Base-by-base conservation (phyloP, 2,797 vertebrate genomes). In the Chelon labrosus region DNA sequence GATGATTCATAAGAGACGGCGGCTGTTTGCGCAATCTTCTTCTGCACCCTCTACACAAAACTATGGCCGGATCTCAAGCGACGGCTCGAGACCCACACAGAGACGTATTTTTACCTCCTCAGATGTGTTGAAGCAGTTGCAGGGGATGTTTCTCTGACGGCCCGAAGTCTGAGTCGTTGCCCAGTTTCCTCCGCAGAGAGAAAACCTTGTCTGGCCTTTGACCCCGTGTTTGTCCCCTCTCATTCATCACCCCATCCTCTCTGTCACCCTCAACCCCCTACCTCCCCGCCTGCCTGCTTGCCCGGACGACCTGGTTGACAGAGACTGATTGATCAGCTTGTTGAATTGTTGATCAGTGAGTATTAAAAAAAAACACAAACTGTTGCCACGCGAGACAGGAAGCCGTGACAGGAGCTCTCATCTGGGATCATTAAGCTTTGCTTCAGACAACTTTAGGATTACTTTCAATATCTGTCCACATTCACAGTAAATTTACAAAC, bases 221-320 rank as follows among this genome's bases (percentile, higher is more conserved):
- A 92, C 91, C 91, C 87, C 41, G 84, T 91, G 88, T 93, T 94
- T 96, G 95, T 93, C 93, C 89, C 85, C 90, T 86, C 91, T 93
- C 92, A 91, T 95, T 93, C 94, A 87, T 95, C 95, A 93, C 80
- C 83, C 91, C 88, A 85, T 85, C 89, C 68, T 83, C 85, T 84
- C 71, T 73, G 42, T 58, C 79, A 69, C 77, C 67, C 82, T 57
- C 75, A 20, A 69, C 42, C 19, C 70, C 85, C 44, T 16, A 17
- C 44, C 7, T 10, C 16, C 44, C 7, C 37, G 10, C 37, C 7
- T 4, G 10, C 37, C 7, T 10, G 10, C 42, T 7, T 44, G 0
- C 66, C 77, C 58, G 58, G 2, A 1, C 22, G 22, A 8, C 64
- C 77, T 0, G 6, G 83, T 53, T 90, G 84, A 89, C 86, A 13